Conservation (phyloP, 1,140 invertebrate species). For the Bombus soroeensis region DNA sequence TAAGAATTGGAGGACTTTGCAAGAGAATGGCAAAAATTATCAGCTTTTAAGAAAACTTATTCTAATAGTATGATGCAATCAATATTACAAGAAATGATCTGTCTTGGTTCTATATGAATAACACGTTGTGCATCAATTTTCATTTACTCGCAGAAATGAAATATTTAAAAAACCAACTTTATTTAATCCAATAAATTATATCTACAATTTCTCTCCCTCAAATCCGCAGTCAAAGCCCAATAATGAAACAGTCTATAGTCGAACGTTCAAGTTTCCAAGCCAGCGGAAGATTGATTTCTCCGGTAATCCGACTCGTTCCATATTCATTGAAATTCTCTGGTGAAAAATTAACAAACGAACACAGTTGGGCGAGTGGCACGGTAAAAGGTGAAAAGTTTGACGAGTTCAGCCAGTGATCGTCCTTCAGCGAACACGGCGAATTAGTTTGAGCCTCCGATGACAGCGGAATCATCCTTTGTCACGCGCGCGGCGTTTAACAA, state of each 20-base stretch:
- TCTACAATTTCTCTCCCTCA: background rate
- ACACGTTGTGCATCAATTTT: background rate
- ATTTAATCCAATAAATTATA: background rate
- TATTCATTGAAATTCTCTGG: background rate
- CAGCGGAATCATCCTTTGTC: conserved; percentile 57
- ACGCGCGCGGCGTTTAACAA: conserved; percentile 55
- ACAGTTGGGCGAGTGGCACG: background rate
- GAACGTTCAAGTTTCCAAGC: background rate
- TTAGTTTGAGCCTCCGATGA: conserved; percentile 17
- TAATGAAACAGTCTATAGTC: background rate
- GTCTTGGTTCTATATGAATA: background rate
- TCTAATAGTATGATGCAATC: no score
- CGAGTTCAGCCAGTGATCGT: background rate
- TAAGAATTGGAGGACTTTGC: no score
- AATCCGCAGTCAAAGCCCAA: background rate
- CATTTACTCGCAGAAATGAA: no score
- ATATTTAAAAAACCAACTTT: background rate
- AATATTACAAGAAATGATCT: no score
- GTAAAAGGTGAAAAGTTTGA: background rate
- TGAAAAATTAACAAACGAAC: conserved; percentile 10
- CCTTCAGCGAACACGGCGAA: conserved; percentile 14
- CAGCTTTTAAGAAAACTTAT: no score
- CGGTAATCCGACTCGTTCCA: background rate
- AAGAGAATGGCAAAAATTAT: no score
- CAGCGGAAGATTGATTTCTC: background rate